phyloP scores from a whole-genome alignment of 2,888 invertebrate species.

The Gastrophysa polygoni region DNA sequence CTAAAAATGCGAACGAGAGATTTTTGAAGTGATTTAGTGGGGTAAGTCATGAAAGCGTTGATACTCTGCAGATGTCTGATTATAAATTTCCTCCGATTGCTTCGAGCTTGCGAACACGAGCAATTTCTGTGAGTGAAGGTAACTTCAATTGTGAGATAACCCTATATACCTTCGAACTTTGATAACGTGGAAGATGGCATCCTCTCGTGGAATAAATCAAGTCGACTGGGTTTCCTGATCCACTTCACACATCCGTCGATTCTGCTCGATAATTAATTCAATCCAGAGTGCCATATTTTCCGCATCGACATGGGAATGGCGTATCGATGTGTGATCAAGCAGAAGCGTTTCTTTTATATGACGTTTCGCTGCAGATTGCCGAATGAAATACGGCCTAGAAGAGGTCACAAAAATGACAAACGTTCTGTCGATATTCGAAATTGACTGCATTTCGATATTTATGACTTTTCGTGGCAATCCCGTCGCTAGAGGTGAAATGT shows the following conservation, averaged over 20 bases:
- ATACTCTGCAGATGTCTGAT: too few relatives aligned
- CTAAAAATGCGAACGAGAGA: too few relatives aligned
- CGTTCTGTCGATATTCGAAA: conserved; percentile 3
- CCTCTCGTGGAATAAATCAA: background rate
- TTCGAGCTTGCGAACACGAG: too few relatives aligned
- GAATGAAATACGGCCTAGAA: background rate
- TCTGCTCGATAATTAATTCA: background rate
- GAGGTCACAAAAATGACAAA: conserved; percentile 5
- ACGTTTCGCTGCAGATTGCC: conserved; percentile 7
- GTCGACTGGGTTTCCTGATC: background rate
- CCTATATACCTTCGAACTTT: too few relatives aligned
- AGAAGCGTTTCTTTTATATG: conserved; percentile 6
- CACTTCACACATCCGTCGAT: background rate
- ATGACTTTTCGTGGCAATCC: background rate
- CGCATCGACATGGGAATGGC: conserved; percentile 18
- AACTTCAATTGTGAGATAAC: too few relatives aligned
- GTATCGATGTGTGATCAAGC: conserved; percentile 22
- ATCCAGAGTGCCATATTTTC: conserved; percentile 1
- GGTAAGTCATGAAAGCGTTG: too few relatives aligned
- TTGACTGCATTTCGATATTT: background rate
- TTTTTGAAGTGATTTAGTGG: too few relatives aligned
- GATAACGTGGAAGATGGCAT: too few relatives aligned
- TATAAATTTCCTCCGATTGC: too few relatives aligned
- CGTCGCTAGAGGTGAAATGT: too few relatives aligned
- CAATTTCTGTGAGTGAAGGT: too few relatives aligned